Conservation (phyloP, 2,113 vertebrate genomes). For the Clupea harengus region DNA sequence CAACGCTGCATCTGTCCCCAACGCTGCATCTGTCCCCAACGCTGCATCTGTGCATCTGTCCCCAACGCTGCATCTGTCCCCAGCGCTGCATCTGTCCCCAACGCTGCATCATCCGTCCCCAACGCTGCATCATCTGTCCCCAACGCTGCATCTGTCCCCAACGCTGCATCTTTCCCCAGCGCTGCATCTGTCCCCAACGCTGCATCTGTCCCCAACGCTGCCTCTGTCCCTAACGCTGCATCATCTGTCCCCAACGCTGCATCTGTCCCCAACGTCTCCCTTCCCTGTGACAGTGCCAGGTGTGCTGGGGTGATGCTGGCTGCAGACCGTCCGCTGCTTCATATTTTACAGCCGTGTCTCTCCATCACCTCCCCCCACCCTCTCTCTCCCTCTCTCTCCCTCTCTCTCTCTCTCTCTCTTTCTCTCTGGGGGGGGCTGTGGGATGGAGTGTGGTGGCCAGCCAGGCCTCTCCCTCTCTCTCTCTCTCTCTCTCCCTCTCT, state of each 20-base stretch:
- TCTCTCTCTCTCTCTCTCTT: constrained; percentile 34
- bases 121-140: background rate
- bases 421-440: too few relatives aligned
- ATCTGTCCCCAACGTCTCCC: background rate
- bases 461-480: constrained; percentile 32
- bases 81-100: background rate
- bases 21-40: background rate
- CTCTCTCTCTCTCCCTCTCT: constrained; percentile 33
- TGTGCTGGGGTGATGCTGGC: background rate
- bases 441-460: too few relatives aligned
- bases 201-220: background rate
- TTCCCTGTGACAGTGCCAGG: background rate
- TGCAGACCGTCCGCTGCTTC: background rate
- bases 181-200: background rate
- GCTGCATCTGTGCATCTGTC: too few relatives aligned
- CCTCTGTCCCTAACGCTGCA: too few relatives aligned
- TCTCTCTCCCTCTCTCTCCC: constrained; percentile 9
- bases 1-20: background rate
- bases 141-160: background rate
- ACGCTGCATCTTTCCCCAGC: too few relatives aligned
- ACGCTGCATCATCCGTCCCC: too few relatives aligned
- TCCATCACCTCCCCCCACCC: constrained; percentile 46
- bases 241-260: background rate
- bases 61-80: too few relatives aligned
- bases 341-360: background rate